Evolutionary conservation across 2,888 invertebrate genomes (phyloP), one percentile per base, ranked within the genome.

Genomic region (Epistrophella euchroma): DNA sequence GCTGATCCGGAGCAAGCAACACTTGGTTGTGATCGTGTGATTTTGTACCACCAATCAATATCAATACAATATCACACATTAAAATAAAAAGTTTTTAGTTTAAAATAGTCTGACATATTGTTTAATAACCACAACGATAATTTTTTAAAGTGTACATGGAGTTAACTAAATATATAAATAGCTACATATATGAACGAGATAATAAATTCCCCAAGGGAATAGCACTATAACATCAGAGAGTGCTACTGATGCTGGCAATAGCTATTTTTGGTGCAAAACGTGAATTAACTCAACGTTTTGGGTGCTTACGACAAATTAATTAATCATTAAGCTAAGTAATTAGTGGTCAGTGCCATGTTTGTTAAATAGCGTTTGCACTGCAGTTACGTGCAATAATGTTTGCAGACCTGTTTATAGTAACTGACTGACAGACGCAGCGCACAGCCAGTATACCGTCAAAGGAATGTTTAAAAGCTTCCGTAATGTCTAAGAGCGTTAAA

Each of bases 261-360:
- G 7, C 13, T 25, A 52, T 52, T 72, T 72, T 72, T 64, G 56
- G 40, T 32, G 60, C 17, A 28, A 28, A 43, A 47, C 32, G 58
- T 55, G 32, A 40, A 74, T 56, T 32, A 25, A 35, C 71, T 75
- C 60, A 66, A 72, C 60, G 76, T 85, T 85, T 76, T 40, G 66
- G 80, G 47, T 80, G 72, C 79, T 76, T 80, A 76, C 80, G 80
- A 85, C 84, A 80, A 85, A 85, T 85, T 85, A 85, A 85, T 85
- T 85, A 58, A 80, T 80, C 80, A 80, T 85, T 80, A 72, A 80
- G 72, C 66, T 60, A 19, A 80, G 75, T 80, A 85, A 85, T 85
- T 85, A 85, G 75, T 80, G 78, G 73, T 56, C 17, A 73, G 40
- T 60, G 40, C 80, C 79, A 76, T 72, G 66, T 76, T 71, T 72